Percentiles rank a stretch among this genome's conserved stretches.
phyloP scores from a whole-genome alignment of 2,888 invertebrate species.

The Drosophila subsilvestris region DNA sequence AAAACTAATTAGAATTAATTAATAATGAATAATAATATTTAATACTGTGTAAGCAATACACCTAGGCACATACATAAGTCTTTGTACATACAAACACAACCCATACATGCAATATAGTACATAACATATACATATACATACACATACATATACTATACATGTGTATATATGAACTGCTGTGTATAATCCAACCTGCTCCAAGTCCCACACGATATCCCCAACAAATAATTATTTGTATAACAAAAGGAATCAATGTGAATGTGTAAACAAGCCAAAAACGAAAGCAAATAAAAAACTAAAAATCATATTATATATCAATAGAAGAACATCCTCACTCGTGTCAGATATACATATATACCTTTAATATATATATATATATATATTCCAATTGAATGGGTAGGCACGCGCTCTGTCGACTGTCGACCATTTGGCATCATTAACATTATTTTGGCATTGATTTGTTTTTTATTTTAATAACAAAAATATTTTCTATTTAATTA shows the following conservation, averaged over 20 bases:
- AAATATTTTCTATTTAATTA: slow-evolving; percentile 55
- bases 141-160: not conserved
- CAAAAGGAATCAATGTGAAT: slow-evolving; percentile 65
- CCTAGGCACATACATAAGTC: slow-evolving; percentile 18
- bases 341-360: no score
- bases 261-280: slow-evolving; percentile 76
- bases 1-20: slow-evolving; percentile 57
- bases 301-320: slow-evolving; percentile 4
- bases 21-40: slow-evolving; percentile 37
- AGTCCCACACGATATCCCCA: slow-evolving; percentile 10
- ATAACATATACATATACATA: not conserved
- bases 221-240: slow-evolving; percentile 42
- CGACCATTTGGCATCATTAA: slow-evolving; percentile 59
- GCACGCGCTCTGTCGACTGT: slow-evolving; percentile 44
- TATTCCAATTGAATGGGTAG: slow-evolving; percentile 5
- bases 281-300: slow-evolving; percentile 32
- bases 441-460: slow-evolving; percentile 67
- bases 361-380: no score
- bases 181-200: slow-evolving; percentile 43
- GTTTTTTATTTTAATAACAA: slow-evolving; percentile 72
- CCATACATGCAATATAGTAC: slow-evolving; percentile 4
- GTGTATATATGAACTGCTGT: slow-evolving; percentile 24
- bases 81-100: slow-evolving; percentile 31
- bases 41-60: slow-evolving; percentile 27
- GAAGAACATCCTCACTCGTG: not conserved